Evolutionary conservation across 2,113 vertebrate genomes (phyloP).

Genomic region (Salminus brasiliensis): DNA sequence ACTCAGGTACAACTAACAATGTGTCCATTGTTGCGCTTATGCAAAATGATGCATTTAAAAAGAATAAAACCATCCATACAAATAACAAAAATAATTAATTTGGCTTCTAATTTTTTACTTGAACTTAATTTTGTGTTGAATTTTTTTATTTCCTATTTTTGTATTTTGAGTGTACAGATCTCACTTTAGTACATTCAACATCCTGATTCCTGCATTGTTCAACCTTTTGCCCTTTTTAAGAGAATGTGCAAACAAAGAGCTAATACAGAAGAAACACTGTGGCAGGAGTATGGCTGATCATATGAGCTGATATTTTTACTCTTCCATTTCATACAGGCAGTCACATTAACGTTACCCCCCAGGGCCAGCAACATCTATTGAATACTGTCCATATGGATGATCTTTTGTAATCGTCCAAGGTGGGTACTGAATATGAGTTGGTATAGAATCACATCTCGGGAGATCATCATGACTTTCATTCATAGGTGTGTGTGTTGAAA

Average conservation of each 20-base stretch:
- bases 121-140: too few relatives aligned
- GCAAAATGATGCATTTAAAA: too few relatives aligned
- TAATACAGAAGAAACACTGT: neutral
- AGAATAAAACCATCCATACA: too few relatives aligned
- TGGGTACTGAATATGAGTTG: neutral
- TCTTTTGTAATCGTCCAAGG: neutral
- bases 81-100: too few relatives aligned
- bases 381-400: neutral
- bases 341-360: neutral
- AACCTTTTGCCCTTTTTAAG: neutral
- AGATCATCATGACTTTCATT: too few relatives aligned
- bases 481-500: too few relatives aligned
- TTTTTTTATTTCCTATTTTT: too few relatives aligned
- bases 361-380: neutral
- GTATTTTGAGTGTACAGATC: too few relatives aligned
- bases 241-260: neutral
- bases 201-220: neutral
- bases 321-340: neutral
- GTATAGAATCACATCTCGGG: too few relatives aligned
- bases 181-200: neutral
- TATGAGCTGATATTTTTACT: neutral
- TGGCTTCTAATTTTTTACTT: too few relatives aligned
- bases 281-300: neutral
- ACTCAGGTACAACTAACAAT: too few relatives aligned
- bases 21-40: too few relatives aligned